Conservation (phyloP, 2,113 vertebrate genomes). For the Ariopsis seemanni region DNA sequence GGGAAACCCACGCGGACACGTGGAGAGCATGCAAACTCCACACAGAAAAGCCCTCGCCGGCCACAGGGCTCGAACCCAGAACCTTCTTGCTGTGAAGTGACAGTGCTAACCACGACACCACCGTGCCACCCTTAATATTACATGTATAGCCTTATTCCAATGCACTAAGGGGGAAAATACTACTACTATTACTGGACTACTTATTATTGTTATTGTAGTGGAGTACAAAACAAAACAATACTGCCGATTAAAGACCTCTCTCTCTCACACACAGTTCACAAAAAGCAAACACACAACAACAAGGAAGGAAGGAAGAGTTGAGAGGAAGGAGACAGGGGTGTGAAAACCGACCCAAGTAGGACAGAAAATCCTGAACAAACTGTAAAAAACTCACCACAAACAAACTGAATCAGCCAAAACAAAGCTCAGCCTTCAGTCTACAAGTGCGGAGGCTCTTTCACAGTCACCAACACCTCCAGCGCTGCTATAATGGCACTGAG, state of each 20-base stretch:
- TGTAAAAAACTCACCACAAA: constrained; percentile 23
- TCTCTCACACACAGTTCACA: constrained; percentile 1
- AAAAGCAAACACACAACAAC: constrained; percentile 36
- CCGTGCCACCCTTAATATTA: no score
- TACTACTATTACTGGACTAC: neutral
- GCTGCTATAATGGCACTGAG: neutral
- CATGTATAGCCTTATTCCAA: no score
- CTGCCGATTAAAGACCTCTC: neutral
- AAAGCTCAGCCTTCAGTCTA: neutral
- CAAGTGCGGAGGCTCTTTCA: neutral
- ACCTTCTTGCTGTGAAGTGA: no score
- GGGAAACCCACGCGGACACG: no score
- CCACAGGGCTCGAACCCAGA: no score
- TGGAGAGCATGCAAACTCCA: no score
- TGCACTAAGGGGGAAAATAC: no score
- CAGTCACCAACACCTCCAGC: neutral
- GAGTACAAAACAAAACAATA: no score
- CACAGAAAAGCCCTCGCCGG: no score
- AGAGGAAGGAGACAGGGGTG: constrained; percentile 3
- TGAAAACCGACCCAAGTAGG: neutral
- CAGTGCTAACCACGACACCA: no score
- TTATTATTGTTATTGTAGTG: neutral
- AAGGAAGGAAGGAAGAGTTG: constrained; percentile 51
- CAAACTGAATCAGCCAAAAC: constrained; percentile 40
- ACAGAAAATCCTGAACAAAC: constrained; percentile 9